Evolutionary conservation across 2,797 vertebrate species (phyloP), one percentile per base, ranked within the genome.

Genomic region (Sebastes diploproa): DNA sequence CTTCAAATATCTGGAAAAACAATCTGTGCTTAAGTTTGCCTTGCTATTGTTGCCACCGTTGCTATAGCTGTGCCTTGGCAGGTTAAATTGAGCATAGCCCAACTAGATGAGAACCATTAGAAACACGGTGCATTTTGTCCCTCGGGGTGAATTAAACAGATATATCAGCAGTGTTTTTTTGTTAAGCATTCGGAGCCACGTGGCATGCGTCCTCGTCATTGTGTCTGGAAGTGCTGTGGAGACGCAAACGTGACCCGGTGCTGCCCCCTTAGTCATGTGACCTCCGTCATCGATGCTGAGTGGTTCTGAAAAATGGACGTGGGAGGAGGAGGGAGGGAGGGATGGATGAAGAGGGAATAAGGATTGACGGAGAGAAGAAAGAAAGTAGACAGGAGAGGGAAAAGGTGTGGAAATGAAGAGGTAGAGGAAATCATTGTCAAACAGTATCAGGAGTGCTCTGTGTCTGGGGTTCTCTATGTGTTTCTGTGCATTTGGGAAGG

Each of bases 251-350:
- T 95, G 96, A 96, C 95, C 95, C 95, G 93, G 92, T 72, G 94
- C 88, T 96, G 93, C 77, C 83, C 86, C 95, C 94, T 94, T 93
- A 96, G 96, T 99, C 98, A 99, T 96, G 98, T 99, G 91, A 99
- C 98, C 96, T 99, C 98, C n/a, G 97, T 99, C 98, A 99, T 99
- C 79, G 98, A 99, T 67, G 97, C 96, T 59, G 98, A 98, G 94
- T 99, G 98, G 94, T 99, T 99, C 98, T 99, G 95, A 70, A 94
- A 94, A 92, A 81, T 71, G 73, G 72, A 81, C 1, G 83, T 55
- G 72, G 67, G 27, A 50, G 67, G 52, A 54, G 67, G 46, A 62
- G 32, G 75, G 38, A 56, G 6, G 56, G 56, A 58, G 18, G 62
- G 30, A 76, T 20, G 73, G 75, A 58, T 20, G 13, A 10, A 23